Percentiles rank a stretch among this genome's conserved stretches.
These are phyloP conservation scores for Turdus rufiventris DNA, from an alignment of 2,113 vertebrate genomes.

Conservation along the genomic window DNA sequence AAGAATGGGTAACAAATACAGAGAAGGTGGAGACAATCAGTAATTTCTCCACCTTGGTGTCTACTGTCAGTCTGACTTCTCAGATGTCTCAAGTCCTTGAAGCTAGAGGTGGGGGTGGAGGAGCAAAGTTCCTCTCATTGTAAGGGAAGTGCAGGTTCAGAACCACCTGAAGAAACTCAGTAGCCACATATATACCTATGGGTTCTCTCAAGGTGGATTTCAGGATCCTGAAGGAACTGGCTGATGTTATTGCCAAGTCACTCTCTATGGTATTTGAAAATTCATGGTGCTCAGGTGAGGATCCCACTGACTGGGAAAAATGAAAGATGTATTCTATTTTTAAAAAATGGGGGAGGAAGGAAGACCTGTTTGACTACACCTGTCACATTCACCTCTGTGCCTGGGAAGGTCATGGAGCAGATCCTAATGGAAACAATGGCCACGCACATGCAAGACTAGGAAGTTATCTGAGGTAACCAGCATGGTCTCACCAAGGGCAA, in stretches of 20 bases:
- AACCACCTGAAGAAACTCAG: background rate
- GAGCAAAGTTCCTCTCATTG: background rate
- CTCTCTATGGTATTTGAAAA: background rate
- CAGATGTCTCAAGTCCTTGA: background rate
- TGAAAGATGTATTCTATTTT: background rate
- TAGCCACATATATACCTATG: no score
- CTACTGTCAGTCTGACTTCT: background rate
- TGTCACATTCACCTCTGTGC: background rate
- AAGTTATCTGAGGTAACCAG: background rate
- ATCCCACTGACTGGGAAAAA: background rate
- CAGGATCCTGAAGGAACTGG: background rate
- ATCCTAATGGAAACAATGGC: background rate
- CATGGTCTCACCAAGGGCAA: background rate
- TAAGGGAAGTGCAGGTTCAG: no score
- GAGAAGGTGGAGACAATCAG: background rate
- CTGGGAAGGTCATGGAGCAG: background rate
- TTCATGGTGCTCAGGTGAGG: background rate
- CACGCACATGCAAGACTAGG: no score
- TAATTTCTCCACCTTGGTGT: background rate
- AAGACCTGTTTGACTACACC: background rate
- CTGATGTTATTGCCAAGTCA: background rate
- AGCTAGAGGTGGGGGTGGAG: fast-evolving
- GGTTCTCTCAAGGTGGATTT: background rate
- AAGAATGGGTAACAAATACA: background rate
- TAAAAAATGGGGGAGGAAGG: background rate